Evolutionary conservation across 2,113 vertebrate species (phyloP), one percentile per base, ranked within the genome.

Genomic region (Passer montanus): DNA sequence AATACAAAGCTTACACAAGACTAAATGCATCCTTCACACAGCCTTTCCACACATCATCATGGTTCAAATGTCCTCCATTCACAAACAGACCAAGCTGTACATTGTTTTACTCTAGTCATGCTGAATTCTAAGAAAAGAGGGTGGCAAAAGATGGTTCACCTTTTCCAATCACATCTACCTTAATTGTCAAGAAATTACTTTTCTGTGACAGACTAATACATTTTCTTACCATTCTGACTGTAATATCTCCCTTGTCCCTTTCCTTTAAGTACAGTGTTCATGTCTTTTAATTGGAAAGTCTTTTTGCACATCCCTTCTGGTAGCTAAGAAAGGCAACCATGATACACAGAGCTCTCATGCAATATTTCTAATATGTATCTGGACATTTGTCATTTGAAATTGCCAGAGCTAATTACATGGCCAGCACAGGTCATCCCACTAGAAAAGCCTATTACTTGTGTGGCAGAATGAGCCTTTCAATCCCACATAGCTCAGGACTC

Each of bases 361-460:
- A 62, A 30, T 72, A 86, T 78, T 94, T 87, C 85, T 70, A 82
- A 82, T 52, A 87, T 33, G 7, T 85, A 74, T 74, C 56, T 72
- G 39, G 76, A 76, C 52, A 75, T 73, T 55, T 74, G 83, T 79
- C 84, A 96, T 44, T 83, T 90, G 76, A 96, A 94, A 82, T 82
- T 90, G 66, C 70, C 82, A 93, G 47, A 94, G 63, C 55, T 93
- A 89, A 90, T 88, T 75, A 78, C 37, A 68, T 15, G 56, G 88
- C 83, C 18, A 0, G 68, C 77, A 88, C 0, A 78, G 73, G 84
- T 74, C 76, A 92, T 52, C 86, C 52, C 83, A 63, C 39, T 81
- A 72, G 76, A 94, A 93, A 92, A 94, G 86, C 31, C 47, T 33
- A 58, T 82, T 87, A 62, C 41, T 83, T 83, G 79, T 30, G 39